Percentiles rank a stretch among this genome's conserved stretches.
Conservation (phyloP, 2,113 vertebrate genomes). For the Mormyrus lacerda region DNA sequence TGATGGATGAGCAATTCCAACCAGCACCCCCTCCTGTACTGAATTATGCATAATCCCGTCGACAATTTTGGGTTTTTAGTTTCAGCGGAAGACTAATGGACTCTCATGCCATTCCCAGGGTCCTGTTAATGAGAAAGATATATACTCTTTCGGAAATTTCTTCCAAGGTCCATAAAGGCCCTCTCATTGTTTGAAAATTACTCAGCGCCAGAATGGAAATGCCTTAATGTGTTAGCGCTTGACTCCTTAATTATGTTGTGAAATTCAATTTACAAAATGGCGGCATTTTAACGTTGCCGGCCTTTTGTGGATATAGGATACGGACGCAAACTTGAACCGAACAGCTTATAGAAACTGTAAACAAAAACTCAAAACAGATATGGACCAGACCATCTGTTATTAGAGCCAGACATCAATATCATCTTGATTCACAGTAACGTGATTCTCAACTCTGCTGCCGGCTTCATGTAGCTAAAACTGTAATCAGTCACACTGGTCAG, state of each 20-base stretch:
- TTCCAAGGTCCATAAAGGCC: background rate
- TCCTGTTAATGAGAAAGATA: conserved; percentile 4
- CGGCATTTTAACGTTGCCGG: background rate
- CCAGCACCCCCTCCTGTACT: conserved; percentile 48
- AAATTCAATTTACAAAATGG: background rate
- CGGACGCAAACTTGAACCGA: background rate
- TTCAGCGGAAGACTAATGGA: conserved; percentile 56
- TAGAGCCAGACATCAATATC: background rate
- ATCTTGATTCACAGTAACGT: background rate
- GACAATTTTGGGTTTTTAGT: conserved; percentile 51
- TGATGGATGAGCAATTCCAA: conserved; percentile 51
- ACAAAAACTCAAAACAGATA: background rate
- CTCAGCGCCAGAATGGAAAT: background rate
- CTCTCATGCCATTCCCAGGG: conserved; percentile 40
- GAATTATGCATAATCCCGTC: conserved; percentile 62
- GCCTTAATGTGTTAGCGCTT: background rate
- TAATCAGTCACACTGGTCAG: background rate
- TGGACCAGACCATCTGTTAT: background rate
- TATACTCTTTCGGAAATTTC: conserved; percentile 17
- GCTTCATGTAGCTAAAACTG: background rate
- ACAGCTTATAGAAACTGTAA: background rate
- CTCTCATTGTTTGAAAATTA: background rate
- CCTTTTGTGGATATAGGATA: background rate
- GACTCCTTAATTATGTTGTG: background rate
- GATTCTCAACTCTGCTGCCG: background rate